Evolutionary conservation across 2,113 vertebrate genomes (phyloP).

Genomic region (Burhinus oedicnemus): DNA sequence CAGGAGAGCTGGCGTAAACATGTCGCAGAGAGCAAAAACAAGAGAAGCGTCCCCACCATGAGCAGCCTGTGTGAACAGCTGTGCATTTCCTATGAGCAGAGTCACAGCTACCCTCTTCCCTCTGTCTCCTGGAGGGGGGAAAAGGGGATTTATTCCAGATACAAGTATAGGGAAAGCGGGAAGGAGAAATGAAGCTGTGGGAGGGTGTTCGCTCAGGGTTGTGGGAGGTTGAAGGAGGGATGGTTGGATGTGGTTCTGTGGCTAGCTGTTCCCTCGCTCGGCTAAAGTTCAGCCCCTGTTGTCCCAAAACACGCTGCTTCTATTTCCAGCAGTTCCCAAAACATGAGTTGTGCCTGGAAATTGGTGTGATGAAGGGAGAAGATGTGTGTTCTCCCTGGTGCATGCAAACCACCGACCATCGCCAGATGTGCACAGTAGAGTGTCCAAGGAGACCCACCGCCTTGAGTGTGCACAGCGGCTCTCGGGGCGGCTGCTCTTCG

Average conservation of each 20-base stretch:
- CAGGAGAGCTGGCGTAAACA: neutral
- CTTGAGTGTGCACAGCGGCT: neutral
- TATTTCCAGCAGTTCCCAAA: neutral
- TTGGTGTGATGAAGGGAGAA: neutral
- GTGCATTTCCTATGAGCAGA: fast-evolving
- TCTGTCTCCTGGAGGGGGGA: neutral
- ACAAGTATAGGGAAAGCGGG: fast-evolving
- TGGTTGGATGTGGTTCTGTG: neutral
- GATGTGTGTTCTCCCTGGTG: neutral
- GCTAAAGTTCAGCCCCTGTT: neutral
- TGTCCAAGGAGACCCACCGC: neutral
- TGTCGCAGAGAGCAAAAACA: neutral
- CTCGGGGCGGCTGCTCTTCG: fast-evolving
- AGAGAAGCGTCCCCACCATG: neutral
- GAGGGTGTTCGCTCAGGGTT: neutral
- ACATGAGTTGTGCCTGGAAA: neutral
- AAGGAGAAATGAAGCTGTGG: neutral
- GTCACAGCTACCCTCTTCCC: neutral
- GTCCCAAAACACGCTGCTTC: fast-evolving
- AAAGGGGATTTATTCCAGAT: neutral
- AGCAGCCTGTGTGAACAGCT: neutral
- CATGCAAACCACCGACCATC: neutral
- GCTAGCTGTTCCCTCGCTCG: neutral
- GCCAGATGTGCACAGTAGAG: fast-evolving
- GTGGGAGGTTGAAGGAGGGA: neutral